Base-by-base conservation (phyloP, 2,888 invertebrate species). In the Drosophila stalkeri region DNA sequence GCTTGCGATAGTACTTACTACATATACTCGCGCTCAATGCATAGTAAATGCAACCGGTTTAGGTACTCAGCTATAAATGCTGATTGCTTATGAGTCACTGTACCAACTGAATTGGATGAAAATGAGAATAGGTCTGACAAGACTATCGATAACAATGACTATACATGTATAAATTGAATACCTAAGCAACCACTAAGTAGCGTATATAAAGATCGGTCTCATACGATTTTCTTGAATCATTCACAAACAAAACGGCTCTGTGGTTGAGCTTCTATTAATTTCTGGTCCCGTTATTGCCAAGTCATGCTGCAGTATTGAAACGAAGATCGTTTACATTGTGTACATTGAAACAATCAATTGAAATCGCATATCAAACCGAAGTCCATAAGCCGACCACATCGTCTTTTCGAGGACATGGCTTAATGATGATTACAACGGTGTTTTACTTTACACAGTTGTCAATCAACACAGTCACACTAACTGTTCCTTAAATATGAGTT, bases 201-300 rank as follows among this genome's bases (percentile, higher is more conserved):
- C 64, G 44, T 56, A 47, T 46, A 44, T 33, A 63, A 54, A 51
- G 35, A 43, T 39, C 79, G 72, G 49, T 52, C 62, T 64, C 63
- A 47, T 44, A 2, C n/a, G 3, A 49, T 20, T 23, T 56, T 37
- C n/a, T 27, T 59, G 18, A 37, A 23, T 31, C 23, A 55, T n/a
- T 46, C 54, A 64, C 65, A 80, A 75, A 72, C 67, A 73, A 71
- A 70, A 69, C 67, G 18, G 18, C 39, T 62, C 74, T 78, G 87
- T 49, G 86, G 68, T 43, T 61, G 54, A 51, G 41, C 71, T 70
- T 63, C 59, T 76, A 66, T 65, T 80, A 43, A 54, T 76, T 71
- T 61, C 31, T 44, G 37, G 31, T 43, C 14, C 23, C 39, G 35
- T 49, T 66, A 60, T 12, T 62, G 81, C 71, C 63, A 61, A 79